A percentile compares a stretch with the other conserved stretches of the same genome.
Conservation (phyloP, 2,888 invertebrate genomes). For the Nymphalis polychloros region DNA sequence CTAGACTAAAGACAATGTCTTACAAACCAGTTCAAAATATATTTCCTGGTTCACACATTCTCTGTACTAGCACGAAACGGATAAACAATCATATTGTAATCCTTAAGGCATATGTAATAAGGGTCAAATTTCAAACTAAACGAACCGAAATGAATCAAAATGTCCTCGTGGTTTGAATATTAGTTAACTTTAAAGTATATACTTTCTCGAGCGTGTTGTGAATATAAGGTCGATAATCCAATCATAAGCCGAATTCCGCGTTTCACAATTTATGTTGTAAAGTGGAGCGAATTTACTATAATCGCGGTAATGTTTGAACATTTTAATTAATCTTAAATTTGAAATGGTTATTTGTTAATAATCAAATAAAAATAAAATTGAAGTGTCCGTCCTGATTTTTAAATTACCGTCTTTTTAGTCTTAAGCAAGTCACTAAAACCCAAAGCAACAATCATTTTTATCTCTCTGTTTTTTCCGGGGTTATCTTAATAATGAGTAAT, state of each 20-base stretch:
- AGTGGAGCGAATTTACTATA: neutral
- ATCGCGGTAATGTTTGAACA: neutral
- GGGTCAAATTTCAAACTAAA: conserved; percentile 11
- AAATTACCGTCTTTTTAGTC: no score
- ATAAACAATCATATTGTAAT: neutral
- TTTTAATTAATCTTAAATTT: neutral
- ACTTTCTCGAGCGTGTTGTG: conserved; percentile 38
- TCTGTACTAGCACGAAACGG: neutral
- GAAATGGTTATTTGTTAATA: no score
- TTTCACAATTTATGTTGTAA: conserved; percentile 11
- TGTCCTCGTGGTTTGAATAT: conserved; percentile 29
- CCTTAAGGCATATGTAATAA: conserved; percentile 9
- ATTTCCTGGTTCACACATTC: conserved; percentile 19
- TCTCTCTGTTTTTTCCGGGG: no score
- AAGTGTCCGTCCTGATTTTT: no score
- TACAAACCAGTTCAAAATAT: conserved; percentile 8
- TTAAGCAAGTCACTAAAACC: no score
- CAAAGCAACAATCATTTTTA: no score
- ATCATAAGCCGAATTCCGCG: conserved; percentile 20
- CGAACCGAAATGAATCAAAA: conserved; percentile 13
- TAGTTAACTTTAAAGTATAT: conserved; percentile 26
- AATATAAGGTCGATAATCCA: conserved; percentile 32
- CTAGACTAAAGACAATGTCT: neutral
- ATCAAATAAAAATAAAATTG: no score
- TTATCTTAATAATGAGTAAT: no score